Base-by-base conservation (phyloP, 64 coral and sea anemone species). In the Stichodactyla mertensii region DNA sequence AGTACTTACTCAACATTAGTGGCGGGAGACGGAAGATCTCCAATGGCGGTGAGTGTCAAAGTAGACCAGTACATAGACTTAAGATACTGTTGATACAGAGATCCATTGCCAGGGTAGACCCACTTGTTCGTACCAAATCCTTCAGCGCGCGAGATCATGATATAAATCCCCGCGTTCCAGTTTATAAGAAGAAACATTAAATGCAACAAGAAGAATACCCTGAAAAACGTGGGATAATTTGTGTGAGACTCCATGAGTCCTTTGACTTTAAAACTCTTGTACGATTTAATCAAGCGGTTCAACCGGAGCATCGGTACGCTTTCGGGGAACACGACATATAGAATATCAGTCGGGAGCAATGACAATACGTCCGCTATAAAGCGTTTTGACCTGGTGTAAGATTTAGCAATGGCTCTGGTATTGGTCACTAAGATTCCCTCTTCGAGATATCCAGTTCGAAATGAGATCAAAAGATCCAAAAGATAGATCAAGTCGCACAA, bases 31-130 rank as follows among this genome's bases (percentile, higher is more conserved):
- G 93, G 93, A 6, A 99, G 86, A 55, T 99, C 97, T 8, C 97
- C 97, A 55, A 99, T 99, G 1, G 97, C 90, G 0, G 97, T 99
- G 6, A 99, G 88, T 1, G 97, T 99, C 52, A 99, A 67, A 0
- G 93, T 94, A 18, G 97, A 99, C 97, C 97, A 99, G 86, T 99
- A 99, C 20, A 99, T 67, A 28, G 97, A 99, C 26, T 95, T 93
- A 0, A 99, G 88, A 88, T 99, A 99, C 64, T 99, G 93, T 51
- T 94, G 89, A 85, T 94, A 95, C 2, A 99, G 90, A 5, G 97
- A 95, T 1, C 93, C 93, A 64, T 99, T 92, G 0, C 97, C 97
- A 26, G 89, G 86, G 64, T 99, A 99, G 7, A 94, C 97, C 97
- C 97, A 99, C 6, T 86, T 55, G 16, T 99, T 99, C 0, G 90